Evolutionary conservation across 2,113 vertebrate species (phyloP).

Genomic region (Zosterops hypoxanthus): DNA sequence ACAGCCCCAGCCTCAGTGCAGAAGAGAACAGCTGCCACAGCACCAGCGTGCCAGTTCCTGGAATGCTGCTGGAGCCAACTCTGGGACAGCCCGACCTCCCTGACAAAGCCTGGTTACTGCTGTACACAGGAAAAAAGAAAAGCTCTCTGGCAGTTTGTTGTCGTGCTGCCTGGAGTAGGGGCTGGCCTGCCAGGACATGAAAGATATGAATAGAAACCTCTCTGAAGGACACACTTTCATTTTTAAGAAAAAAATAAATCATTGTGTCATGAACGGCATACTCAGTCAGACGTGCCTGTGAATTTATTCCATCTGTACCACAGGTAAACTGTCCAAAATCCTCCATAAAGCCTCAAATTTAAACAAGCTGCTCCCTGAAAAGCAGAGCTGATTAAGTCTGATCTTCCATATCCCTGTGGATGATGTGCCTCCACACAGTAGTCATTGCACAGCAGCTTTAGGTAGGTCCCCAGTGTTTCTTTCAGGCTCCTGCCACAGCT

Average conservation of each 20-base stretch:
- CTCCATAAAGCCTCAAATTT: background rate
- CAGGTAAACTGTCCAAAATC: background rate
- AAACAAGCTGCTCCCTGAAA: background rate
- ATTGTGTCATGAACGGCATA: background rate
- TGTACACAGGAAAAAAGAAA: background rate
- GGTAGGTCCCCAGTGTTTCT: background rate
- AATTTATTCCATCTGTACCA: background rate
- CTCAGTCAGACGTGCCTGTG: rapidly evolving
- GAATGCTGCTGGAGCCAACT: background rate
- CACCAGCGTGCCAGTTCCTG: background rate
- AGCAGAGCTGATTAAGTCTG: background rate
- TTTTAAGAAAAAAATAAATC: background rate
- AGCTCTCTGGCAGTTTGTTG: background rate
- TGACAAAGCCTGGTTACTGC: background rate
- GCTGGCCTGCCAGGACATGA: background rate
- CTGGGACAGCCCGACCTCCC: background rate
- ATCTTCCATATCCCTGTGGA: background rate
- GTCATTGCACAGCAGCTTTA: background rate
- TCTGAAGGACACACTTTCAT: background rate
- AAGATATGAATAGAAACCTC: background rate
- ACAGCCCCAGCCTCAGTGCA: background rate
- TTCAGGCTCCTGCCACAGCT: background rate
- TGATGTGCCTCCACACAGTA: background rate
- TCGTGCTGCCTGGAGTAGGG: background rate
- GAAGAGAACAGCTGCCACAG: background rate